phyloP scores from a whole-genome alignment of 2,888 invertebrate genomes.

The Nephrotoma flavescens region DNA sequence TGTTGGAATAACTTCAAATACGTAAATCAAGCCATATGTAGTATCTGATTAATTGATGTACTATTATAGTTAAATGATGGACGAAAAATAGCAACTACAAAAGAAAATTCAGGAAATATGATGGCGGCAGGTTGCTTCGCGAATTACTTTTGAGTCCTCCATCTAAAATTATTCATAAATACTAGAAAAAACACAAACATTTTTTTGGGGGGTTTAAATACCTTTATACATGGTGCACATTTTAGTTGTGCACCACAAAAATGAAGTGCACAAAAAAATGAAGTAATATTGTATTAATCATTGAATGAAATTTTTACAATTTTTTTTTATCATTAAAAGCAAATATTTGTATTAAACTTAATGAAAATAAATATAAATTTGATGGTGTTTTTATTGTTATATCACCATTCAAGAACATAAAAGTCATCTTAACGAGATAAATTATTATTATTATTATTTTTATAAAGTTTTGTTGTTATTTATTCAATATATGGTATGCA shows the following conservation, averaged over 20 bases:
- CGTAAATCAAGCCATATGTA: no score
- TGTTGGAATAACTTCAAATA: no score
- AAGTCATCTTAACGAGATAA: conserved; percentile 2
- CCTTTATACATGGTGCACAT: no score
- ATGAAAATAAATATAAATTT: conserved; percentile 1
- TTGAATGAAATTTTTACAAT: background rate
- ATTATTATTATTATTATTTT: background rate
- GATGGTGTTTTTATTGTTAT: conserved; percentile 3
- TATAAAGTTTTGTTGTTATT: background rate
- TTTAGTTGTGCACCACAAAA: background rate
- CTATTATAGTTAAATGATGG: no score
- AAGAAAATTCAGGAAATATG: no score
- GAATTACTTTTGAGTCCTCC: no score
- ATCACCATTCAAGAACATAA: conserved; percentile 2
- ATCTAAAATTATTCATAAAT: no score
- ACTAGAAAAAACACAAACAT: no score
- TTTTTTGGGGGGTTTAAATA: no score
- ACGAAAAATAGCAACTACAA: no score
- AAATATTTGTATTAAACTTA: conserved; percentile 1
- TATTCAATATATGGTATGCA: background rate
- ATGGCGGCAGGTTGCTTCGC: no score
- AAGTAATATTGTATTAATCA: background rate
- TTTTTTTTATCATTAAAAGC: background rate
- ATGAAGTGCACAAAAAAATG: background rate
- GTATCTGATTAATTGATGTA: no score